Conservation (phyloP, 2,888 invertebrate genomes). For the Drosophila sordidapex region DNA sequence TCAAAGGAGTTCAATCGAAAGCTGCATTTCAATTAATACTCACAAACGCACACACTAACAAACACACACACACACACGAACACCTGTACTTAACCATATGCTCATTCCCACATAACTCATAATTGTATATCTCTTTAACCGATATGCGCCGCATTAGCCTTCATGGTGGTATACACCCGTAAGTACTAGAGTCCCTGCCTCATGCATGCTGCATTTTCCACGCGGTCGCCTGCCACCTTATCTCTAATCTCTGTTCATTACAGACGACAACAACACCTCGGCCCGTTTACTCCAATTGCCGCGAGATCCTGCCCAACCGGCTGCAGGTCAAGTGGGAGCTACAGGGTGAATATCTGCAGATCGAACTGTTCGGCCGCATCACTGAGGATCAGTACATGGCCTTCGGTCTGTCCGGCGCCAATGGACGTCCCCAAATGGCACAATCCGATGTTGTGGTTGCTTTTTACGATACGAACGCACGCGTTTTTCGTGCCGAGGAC, state of each 20-base stretch:
- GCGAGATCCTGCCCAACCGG: constrained; percentile 92
- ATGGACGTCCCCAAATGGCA: constrained; percentile 90
- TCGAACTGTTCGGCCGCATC: constrained; percentile 92
- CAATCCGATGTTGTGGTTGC: constrained; percentile 94
- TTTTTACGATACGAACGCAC: constrained; percentile 87
- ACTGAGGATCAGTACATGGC: constrained; percentile 94
- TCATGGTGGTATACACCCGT: constrained; percentile 97
- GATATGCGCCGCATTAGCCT: constrained; percentile 87
- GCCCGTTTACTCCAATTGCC: constrained; percentile 91
- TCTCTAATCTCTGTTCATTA: constrained; percentile 32
- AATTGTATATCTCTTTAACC: constrained; percentile 76
- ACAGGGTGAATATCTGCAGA: constrained; percentile 90
- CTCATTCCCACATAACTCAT: constrained; percentile 67
- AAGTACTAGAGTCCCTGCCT: constrained; percentile 86
- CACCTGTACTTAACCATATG: constrained; percentile 54
- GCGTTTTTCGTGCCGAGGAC: constrained; percentile 91
- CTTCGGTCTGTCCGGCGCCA: constrained; percentile 93
- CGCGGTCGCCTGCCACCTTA: background rate
- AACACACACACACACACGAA: constrained; percentile 22
- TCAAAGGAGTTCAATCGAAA: background rate
- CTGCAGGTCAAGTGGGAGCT: constrained; percentile 95
- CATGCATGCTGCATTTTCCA: constrained; percentile 46
- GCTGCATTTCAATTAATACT: background rate
- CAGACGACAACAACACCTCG: constrained; percentile 92
- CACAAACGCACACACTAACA: constrained; percentile 2